Conservation (phyloP, 2,888 invertebrate genomes). For the Mesochorus sp. region DNA sequence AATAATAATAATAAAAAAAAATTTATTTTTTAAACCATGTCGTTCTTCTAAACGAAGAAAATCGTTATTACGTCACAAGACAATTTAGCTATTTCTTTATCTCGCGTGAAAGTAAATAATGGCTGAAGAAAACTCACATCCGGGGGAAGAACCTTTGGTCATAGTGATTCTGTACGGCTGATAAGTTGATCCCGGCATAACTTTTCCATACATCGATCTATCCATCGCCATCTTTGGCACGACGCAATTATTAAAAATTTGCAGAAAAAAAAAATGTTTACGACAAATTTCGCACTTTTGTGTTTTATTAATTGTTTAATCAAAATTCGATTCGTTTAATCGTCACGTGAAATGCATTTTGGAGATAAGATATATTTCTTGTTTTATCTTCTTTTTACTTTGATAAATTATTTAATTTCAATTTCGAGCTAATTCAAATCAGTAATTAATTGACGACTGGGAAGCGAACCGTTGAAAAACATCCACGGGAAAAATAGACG, state of each 20-base stretch:
- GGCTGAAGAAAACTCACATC: slow-evolving; percentile 88
- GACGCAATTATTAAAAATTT: background rate
- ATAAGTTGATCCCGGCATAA: slow-evolving; percentile 90
- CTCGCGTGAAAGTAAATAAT: background rate
- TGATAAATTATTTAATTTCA: background rate
- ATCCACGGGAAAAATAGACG: slow-evolving; percentile 23
- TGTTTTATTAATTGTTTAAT: background rate
- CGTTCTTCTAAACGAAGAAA: no score
- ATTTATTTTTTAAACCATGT: no score
- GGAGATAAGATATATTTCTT: background rate
- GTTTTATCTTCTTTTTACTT: background rate
- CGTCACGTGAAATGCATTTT: background rate
- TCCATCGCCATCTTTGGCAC: slow-evolving; percentile 85
- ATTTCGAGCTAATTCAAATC: background rate
- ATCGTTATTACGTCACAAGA: no score
- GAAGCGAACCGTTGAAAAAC: slow-evolving; percentile 38
- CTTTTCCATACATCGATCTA: slow-evolving; percentile 95
- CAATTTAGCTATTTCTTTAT: background rate
- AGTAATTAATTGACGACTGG: slow-evolving; percentile 2
- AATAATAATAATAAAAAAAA: no score
- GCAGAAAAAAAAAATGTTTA: no score
- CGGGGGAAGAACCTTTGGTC: slow-evolving; percentile 92
- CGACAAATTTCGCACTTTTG: background rate
- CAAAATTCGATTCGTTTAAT: background rate
- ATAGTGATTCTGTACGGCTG: slow-evolving; percentile 93